Conservation (phyloP, 2,888 invertebrate genomes). For the Exephanes ischioxanthus region DNA sequence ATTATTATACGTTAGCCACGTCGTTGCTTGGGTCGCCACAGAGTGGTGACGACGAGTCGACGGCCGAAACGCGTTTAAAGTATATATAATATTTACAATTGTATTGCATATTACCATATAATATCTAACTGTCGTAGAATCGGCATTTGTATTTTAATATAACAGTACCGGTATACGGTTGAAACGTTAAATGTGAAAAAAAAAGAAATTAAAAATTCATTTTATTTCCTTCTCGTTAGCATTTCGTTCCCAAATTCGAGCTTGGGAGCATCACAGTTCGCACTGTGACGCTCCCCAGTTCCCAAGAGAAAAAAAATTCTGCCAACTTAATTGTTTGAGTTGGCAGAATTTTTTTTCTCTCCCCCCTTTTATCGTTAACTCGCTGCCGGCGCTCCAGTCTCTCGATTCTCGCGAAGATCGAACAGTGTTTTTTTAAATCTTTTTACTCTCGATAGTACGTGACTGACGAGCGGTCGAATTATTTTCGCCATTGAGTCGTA, state of each 20-base stretch:
- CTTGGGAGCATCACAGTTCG: neutral
- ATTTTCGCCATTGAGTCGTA: conserved; percentile 28
- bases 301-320: neutral
- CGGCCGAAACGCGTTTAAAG: conserved; percentile 40
- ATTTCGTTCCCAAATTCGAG: neutral
- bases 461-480: conserved; percentile 14
- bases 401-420: neutral
- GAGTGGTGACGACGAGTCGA: conserved; percentile 26
- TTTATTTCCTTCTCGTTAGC: conserved; percentile 1
- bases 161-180: conserved; percentile 71
- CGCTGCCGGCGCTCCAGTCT: neutral
- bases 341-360: neutral
- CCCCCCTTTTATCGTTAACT: neutral
- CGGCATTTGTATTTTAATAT: conserved; percentile 84
- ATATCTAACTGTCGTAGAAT: conserved; percentile 77
- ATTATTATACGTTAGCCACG: conserved; percentile 27
- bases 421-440: neutral
- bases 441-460: conserved; percentile 11
- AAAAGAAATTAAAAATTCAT: neutral
- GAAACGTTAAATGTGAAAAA: conserved; percentile 37
- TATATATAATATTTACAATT: conserved; percentile 49
- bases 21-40: conserved; percentile 32
- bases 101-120: conserved; percentile 72
- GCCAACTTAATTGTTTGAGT: neutral
- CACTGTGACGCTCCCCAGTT: neutral